Evolutionary conservation across 1,140 invertebrate genomes (phyloP).

Genomic region (Brachionus manjavacas): DNA sequence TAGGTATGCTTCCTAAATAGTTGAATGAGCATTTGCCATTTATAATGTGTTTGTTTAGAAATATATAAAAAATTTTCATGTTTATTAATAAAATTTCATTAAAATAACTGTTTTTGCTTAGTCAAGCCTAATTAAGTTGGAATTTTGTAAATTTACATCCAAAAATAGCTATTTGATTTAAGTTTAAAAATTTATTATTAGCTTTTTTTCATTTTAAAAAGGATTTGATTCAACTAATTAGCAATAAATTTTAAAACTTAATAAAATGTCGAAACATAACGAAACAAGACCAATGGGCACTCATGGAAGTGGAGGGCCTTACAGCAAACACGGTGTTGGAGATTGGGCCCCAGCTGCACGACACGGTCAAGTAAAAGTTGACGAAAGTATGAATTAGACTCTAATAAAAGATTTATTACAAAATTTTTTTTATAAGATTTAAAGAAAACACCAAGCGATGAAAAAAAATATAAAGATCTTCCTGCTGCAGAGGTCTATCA

Average conservation of each 20-base stretch:
- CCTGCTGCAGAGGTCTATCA: conserved; percentile 18
- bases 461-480: conserved; percentile 13
- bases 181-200: background rate
- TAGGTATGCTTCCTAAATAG: conserved; percentile 10
- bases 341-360: background rate
- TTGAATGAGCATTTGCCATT: background rate
- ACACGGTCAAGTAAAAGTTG: conserved; percentile 17
- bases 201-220: background rate
- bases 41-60: background rate
- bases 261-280: background rate
- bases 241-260: background rate
- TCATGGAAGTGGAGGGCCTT: background rate
- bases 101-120: background rate
- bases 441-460: background rate
- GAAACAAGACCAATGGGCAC: background rate
- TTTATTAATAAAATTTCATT: conserved; percentile 23
- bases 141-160: background rate
- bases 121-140: background rate
- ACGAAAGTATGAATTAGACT: background rate
- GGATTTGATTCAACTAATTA: background rate
- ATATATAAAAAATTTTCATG: background rate
- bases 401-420: no score
- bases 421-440: background rate
- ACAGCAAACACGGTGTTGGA: background rate
- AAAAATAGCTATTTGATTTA: background rate